Conservation (phyloP, 1,140 invertebrate species). For the Riptortus pedestris region DNA sequence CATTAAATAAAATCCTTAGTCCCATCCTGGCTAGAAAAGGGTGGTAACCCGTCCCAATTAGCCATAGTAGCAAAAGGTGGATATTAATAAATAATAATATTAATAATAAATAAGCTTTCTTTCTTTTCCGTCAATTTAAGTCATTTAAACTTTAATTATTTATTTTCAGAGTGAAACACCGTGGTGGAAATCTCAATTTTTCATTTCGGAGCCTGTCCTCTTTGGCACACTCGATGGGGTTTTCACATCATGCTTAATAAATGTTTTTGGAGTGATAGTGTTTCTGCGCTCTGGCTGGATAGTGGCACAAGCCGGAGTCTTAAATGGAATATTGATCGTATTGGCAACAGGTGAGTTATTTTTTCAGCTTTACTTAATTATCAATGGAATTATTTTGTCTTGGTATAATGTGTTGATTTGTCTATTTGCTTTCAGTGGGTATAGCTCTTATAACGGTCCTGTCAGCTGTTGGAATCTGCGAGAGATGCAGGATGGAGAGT, state of each 20-base stretch:
- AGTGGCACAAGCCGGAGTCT: conserved; percentile 85
- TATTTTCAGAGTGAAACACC: conserved; percentile 57
- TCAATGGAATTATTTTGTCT: not conserved
- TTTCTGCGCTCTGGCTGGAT: conserved; percentile 95
- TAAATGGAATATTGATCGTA: conserved; percentile 77
- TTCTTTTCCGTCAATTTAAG: too few relatives aligned
- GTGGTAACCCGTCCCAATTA: too few relatives aligned
- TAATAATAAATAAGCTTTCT: too few relatives aligned
- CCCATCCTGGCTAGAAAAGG: too few relatives aligned
- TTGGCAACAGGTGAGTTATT: conserved; percentile 59
- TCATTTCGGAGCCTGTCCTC: conserved; percentile 82
- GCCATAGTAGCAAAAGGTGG: too few relatives aligned
- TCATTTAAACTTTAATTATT: not conserved
- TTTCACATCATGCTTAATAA: conserved; percentile 85
- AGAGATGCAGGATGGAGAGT: conserved; percentile 84
- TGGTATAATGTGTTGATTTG: not conserved
- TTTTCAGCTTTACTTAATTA: not conserved
- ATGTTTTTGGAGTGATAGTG: conserved; percentile 94
- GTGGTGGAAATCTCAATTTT: conserved; percentile 89
- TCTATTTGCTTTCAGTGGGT: conserved; percentile 49
- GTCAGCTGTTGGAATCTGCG: conserved; percentile 90
- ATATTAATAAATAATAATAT: too few relatives aligned
- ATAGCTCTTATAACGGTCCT: conserved; percentile 82
- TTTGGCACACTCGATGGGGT: conserved; percentile 98
- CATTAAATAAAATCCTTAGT: too few relatives aligned